Base-by-base conservation (phyloP, 2,888 invertebrate genomes). In the Vandiemenella viatica region DNA sequence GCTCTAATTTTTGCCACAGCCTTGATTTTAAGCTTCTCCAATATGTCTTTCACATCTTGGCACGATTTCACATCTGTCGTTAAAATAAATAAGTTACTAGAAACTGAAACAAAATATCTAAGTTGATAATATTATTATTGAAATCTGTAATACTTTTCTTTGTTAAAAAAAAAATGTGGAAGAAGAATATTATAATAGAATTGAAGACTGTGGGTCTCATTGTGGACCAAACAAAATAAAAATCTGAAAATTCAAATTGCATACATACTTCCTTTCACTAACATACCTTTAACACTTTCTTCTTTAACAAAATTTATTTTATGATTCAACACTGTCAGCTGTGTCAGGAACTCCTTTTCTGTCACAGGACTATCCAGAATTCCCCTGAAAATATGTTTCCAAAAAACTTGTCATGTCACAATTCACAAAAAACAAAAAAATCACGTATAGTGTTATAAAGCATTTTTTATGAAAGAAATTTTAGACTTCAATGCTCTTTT, bases 221-320 rank as follows among this genome's bases (percentile, higher is more conserved):
- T n/a, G n/a, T n/a, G n/a, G n/a, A n/a, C n/a, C n/a, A n/a, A n/a
- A n/a, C n/a, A n/a, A n/a, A n/a, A n/a, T n/a, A n/a, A n/a, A n/a
- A n/a, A n/a, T n/a, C n/a, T n/a, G n/a, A n/a, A n/a, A n/a, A n/a
- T n/a, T n/a, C n/a, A n/a, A n/a, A n/a, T n/a, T n/a, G n/a, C n/a
- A n/a, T n/a, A n/a, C n/a, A n/a, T n/a, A n/a, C n/a, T n/a, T n/a
- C n/a, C n/a, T n/a, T n/a, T n/a, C n/a, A n/a, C n/a, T n/a, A n/a
- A 32, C 23, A 64, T 84, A 60, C 63, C 89, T 65, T 85, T 89
- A 61, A 92, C 93, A 59, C 86, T 89, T 61, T 96, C 87, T 63
- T 95, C 93, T 63, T 93, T 92, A 0, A 93, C 85, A 70, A 96
- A 90, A 61, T 84, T 88, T 16, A 98, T 80, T 69, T 98, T 99